These are phyloP conservation scores for Patella pellucida DNA, from an alignment of 2,888 invertebrate genomes.

Conservation along the genomic window DNA sequence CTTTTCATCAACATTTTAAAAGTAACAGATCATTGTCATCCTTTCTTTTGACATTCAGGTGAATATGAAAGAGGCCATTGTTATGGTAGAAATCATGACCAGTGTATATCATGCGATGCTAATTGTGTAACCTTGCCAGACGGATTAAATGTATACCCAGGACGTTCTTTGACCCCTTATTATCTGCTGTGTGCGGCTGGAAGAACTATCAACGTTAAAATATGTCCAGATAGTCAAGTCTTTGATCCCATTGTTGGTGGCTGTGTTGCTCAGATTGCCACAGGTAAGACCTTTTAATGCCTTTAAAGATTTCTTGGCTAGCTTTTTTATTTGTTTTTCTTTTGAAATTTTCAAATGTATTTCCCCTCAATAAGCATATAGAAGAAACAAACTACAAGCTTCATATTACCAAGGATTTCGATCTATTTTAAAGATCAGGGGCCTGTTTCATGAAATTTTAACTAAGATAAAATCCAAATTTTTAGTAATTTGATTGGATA, in stretches of 20 bases:
- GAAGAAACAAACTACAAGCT: too few relatives aligned
- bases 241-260: conserved; percentile 33
- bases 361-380: too few relatives aligned
- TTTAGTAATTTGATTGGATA: too few relatives aligned
- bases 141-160: conserved; percentile 50
- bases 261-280: conserved; percentile 33
- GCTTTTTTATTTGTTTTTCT: too few relatives aligned
- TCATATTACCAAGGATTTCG: too few relatives aligned
- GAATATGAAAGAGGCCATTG: conserved; percentile 43
- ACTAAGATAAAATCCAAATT: too few relatives aligned
- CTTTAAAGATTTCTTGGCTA: too few relatives aligned
- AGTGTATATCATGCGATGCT: conserved; percentile 53
- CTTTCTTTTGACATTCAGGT: conserved; percentile 34
- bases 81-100: conserved; percentile 29
- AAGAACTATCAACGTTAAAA: conserved; percentile 31
- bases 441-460: too few relatives aligned
- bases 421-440: too few relatives aligned
- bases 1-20: background rate
- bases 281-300: background rate
- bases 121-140: conserved; percentile 48
- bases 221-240: conserved; percentile 31
- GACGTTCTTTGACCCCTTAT: conserved; percentile 43
- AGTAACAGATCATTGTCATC: background rate
- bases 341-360: too few relatives aligned
- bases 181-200: conserved; percentile 45